phyloP scores from a whole-genome alignment of 2,888 invertebrate genomes.

The Colletes collaris region DNA sequence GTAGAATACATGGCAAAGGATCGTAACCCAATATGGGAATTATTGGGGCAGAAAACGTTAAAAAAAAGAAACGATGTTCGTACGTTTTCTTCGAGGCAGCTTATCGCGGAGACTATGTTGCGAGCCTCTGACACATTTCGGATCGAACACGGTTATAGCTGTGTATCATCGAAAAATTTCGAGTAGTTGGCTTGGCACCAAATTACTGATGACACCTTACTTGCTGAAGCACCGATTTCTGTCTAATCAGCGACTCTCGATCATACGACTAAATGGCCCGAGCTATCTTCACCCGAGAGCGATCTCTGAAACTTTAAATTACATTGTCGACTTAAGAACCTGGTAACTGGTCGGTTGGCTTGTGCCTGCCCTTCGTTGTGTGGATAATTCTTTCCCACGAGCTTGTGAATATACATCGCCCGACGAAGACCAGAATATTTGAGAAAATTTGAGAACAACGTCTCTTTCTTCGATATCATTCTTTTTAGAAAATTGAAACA shows the following conservation, averaged over 20 bases:
- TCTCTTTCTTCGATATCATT: background rate
- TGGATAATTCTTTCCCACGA: background rate
- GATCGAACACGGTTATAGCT: constrained; percentile 5
- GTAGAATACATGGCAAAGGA: too few species aligned
- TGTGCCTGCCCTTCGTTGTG: background rate
- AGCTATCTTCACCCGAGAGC: constrained; percentile 26
- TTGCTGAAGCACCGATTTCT: constrained; percentile 39
- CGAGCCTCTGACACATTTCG: constrained; percentile 45
- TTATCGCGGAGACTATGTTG: background rate
- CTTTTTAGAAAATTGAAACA: background rate
- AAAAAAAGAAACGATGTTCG: too few species aligned
- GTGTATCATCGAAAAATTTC: constrained; percentile 45
- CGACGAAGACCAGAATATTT: background rate
- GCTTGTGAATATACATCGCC: background rate
- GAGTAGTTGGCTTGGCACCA: constrained; percentile 55
- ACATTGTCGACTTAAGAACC: constrained; percentile 37
- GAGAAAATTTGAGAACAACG: background rate
- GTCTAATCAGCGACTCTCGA: constrained; percentile 54
- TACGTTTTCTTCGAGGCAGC: too few species aligned
- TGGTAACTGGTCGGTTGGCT: background rate
- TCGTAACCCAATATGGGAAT: too few species aligned
- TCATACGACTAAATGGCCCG: constrained; percentile 41
- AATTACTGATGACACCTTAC: constrained; percentile 51
- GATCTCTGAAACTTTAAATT: constrained; percentile 44
- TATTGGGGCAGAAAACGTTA: too few species aligned